Conservation (phyloP, 2,797 vertebrate genomes). For the Pyrocephalus nanus region DNA sequence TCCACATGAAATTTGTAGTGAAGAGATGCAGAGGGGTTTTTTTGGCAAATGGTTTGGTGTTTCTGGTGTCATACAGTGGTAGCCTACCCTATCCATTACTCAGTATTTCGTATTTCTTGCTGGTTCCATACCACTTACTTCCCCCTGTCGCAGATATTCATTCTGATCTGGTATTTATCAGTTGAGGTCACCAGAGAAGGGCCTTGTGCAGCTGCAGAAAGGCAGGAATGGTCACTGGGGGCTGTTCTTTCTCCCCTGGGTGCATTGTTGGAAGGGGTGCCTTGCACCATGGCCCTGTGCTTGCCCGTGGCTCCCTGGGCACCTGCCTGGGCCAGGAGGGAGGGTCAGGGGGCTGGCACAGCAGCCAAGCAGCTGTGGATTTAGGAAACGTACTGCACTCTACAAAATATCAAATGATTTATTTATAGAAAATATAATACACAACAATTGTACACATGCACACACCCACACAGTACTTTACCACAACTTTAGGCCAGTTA, state of each 20-base stretch:
- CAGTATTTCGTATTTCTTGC: not conserved
- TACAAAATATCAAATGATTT: constrained; percentile 99
- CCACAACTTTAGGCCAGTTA: constrained; percentile 87
- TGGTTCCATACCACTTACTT: rapidly evolving
- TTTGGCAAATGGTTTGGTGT: not conserved
- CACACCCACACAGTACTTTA: constrained; percentile 91
- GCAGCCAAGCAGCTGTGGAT: not conserved
- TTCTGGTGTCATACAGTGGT: not conserved
- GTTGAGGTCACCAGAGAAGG: not conserved
- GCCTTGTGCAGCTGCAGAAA: not conserved
- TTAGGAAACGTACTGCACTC: constrained; percentile 40
- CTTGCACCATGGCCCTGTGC: rapidly evolving
- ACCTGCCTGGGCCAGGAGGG: rapidly evolving
- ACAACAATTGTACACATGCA: constrained; percentile 89
- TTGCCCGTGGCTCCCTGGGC: rapidly evolving
- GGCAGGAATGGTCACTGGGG: rapidly evolving
- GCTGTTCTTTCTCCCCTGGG: rapidly evolving
- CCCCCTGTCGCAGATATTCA: rapidly evolving
- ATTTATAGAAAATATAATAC: constrained; percentile 90
- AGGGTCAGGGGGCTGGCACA: not conserved
- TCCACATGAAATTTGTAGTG: not conserved
- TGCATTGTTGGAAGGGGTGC: not conserved
- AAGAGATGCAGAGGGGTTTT: not conserved
- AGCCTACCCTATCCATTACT: not conserved
- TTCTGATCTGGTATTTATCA: not conserved